Percentiles rank a stretch among this genome's conserved stretches.
Evolutionary conservation across 2,113 vertebrate species (phyloP).

Genomic region (Naja naja): DNA sequence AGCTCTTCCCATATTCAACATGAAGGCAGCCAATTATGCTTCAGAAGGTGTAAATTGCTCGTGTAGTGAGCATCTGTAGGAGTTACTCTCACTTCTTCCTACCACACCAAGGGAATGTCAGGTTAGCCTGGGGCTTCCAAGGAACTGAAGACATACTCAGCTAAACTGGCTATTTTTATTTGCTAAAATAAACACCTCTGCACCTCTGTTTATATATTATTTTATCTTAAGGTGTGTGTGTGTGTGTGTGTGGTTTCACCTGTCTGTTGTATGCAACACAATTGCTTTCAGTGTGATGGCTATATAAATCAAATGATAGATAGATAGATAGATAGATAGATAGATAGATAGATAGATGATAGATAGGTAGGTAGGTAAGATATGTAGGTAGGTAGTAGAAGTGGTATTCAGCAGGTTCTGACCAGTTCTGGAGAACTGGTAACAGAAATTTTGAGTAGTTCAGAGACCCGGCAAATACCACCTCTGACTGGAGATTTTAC

Average conservation of each 20-base stretch:
- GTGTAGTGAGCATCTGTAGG: not conserved
- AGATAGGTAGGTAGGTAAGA: too few species aligned
- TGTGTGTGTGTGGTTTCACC: too few species aligned
- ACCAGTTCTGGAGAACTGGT: too few species aligned
- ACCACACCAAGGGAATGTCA: not conserved
- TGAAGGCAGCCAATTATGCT: not conserved
- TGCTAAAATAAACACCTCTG: too few species aligned
- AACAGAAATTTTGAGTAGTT: too few species aligned
- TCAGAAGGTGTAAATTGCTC: slow-evolving; percentile 21
- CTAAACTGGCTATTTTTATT: not conserved
- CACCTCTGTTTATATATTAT: not conserved
- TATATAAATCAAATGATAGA: not conserved
- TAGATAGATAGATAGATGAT: too few species aligned
- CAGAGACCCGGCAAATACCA: too few species aligned
- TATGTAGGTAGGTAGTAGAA: too few species aligned
- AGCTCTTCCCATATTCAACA: not conserved
- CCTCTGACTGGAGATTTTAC: too few species aligned
- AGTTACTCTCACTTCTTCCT: slow-evolving; percentile 18
- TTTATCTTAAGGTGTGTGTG: not conserved
- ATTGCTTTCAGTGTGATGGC: not conserved
- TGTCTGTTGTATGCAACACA: too few species aligned
- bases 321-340: too few species aligned
- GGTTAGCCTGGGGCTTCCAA: not conserved
- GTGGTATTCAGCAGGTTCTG: too few species aligned
- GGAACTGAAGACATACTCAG: not conserved